Evolutionary conservation across 2,113 vertebrate species (phyloP).

Genomic region (Takifugu bimaculatus): DNA sequence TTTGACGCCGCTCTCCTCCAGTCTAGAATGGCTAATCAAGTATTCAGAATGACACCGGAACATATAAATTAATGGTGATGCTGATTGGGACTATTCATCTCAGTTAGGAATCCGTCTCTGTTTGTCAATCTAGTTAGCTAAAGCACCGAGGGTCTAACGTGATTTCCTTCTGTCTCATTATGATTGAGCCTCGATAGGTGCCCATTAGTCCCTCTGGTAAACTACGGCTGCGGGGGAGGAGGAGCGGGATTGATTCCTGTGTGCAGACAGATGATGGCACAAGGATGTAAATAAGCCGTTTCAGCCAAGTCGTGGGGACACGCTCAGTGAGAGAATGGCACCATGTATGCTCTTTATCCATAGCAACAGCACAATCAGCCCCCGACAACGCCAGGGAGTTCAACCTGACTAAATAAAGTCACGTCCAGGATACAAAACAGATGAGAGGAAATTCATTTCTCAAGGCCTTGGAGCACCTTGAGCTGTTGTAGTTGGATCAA

Average conservation of each 20-base stretch:
- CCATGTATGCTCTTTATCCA: conserved; percentile 17
- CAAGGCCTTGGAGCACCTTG: background rate
- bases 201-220: conserved; percentile 61
- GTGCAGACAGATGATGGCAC: conserved; percentile 58
- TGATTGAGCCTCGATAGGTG: conserved; percentile 68
- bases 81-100: conserved; percentile 64
- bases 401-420: conserved; percentile 15
- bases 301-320: conserved; percentile 15
- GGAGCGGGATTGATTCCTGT: conserved; percentile 60
- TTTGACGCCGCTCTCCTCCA: conserved; percentile 45
- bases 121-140: conserved; percentile 60
- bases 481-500: conserved; percentile 13
- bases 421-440: conserved; percentile 4
- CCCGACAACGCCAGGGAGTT: conserved; percentile 29
- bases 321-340: conserved; percentile 9
- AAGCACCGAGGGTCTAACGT: conserved; percentile 55
- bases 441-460: conserved; percentile 1
- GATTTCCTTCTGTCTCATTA: conserved; percentile 71
- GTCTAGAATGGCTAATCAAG: conserved; percentile 42
- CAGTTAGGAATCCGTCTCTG: conserved; percentile 59
- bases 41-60: conserved; percentile 63
- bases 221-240: conserved; percentile 65
- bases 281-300: conserved; percentile 56
- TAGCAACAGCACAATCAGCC: conserved; percentile 52
- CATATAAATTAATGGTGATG: conserved; percentile 48